Conservation (phyloP, 1,140 invertebrate species). For the Spodoptera litura region DNA sequence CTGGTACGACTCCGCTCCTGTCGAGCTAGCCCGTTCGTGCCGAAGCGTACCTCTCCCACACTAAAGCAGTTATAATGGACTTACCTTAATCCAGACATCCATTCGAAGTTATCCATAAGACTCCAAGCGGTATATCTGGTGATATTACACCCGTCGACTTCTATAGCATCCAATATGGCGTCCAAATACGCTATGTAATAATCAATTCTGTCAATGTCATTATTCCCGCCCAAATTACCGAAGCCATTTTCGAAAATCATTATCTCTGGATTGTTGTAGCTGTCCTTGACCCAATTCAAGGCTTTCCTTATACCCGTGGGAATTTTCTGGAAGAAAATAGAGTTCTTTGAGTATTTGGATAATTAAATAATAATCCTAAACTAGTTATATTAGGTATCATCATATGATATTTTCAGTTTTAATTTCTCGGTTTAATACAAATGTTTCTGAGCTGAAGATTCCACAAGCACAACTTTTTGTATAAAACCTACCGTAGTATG, state of each 20-base stretch:
- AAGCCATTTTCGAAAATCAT: conserved; percentile 84
- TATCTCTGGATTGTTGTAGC: conserved; percentile 67
- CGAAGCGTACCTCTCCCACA: too few relatives aligned
- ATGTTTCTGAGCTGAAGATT: too few relatives aligned
- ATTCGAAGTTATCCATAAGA: conserved; percentile 77
- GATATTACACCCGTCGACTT: conserved; percentile 68
- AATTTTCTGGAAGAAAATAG: conserved; percentile 57
- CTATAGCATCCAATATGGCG: conserved; percentile 69
- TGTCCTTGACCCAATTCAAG: conserved; percentile 72
- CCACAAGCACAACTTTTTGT: too few relatives aligned
- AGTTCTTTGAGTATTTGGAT: background rate
- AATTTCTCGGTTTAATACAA: too few relatives aligned
- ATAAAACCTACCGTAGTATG: conserved; percentile 61
- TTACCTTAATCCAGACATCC: conserved; percentile 66
- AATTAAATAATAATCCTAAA: too few relatives aligned
- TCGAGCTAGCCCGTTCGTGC: too few relatives aligned
- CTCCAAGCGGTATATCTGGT: conserved; percentile 68
- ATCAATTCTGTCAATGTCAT: conserved; percentile 81
- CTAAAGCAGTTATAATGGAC: background rate
- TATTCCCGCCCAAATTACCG: conserved; percentile 82
- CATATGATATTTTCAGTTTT: too few relatives aligned
- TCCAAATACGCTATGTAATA: conserved; percentile 87
- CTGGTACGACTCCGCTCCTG: too few relatives aligned
- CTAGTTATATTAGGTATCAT: too few relatives aligned
- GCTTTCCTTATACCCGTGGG: conserved; percentile 69